A percentile compares a stretch with the other conserved stretches of the same genome.
These are phyloP conservation scores for Synodontis membranacea DNA, from an alignment of 2,113 vertebrate species.

Conservation along the genomic window DNA sequence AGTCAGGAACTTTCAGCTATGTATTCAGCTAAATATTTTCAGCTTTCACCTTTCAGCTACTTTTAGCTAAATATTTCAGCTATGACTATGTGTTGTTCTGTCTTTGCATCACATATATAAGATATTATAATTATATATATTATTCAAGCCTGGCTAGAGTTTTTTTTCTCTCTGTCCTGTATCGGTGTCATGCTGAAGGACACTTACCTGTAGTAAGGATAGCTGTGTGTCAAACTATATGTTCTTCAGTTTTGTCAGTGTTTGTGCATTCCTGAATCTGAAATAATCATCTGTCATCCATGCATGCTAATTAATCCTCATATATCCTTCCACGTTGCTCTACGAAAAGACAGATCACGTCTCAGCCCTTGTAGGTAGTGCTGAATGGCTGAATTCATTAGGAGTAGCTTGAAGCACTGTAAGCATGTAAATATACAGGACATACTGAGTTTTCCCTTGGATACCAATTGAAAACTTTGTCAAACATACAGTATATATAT, in stretches of 20 bases:
- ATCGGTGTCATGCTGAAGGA: no score
- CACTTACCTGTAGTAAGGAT: no score
- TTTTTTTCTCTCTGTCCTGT: background rate
- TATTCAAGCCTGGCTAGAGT: background rate
- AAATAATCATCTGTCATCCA: background rate
- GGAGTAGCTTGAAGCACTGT: background rate
- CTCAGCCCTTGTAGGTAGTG: background rate
- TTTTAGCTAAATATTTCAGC: background rate
- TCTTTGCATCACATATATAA: background rate
- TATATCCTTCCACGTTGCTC: background rate
- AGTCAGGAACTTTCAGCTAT: background rate
- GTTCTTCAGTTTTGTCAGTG: background rate
- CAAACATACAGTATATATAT: no score
- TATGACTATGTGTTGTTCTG: background rate
- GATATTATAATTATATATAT: background rate
- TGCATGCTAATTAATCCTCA: background rate
- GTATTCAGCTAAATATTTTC: no score
- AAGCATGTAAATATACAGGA: background rate
- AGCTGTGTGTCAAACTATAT: background rate
- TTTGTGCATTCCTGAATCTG: background rate
- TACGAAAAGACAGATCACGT: background rate
- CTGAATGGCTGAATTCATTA: background rate
- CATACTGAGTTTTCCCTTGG: background rate
- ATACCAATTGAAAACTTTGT: background rate
- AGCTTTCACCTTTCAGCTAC: no score